Evolutionary conservation across 2,797 vertebrate genomes (phyloP), one percentile per base, ranked within the genome.

Genomic region (Coilia nasus): DNA sequence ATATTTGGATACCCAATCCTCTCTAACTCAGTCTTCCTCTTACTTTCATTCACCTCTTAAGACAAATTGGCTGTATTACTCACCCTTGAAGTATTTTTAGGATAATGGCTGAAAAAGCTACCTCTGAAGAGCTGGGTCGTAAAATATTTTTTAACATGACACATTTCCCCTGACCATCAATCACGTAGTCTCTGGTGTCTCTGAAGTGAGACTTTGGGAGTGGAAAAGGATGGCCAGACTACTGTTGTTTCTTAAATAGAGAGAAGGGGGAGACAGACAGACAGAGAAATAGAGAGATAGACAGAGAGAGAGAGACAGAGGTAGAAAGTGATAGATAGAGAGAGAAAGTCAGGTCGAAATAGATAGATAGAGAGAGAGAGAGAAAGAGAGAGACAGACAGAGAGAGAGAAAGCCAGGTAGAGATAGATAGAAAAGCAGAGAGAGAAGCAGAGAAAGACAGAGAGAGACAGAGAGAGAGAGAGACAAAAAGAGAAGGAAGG

Each of bases 41-140:
- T 71, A 71, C 28, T 71, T 35, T 71, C 28, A 71, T 71, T 71
- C 28, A 35, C 28, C 11, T 71, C 64, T 71, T 71, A 71, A 71
- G 28, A 71, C 64, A 71, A 71, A 71, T 71, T 35, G 28, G 64
- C 25, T 35, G 31, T 35, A 71, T 71, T 71, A 71, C 64, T 71
- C 28, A 71, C 64, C 35, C 28, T 35, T 35, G 64, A 35, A 71
- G 64, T 71, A 71, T 71, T 71, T 71, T 71, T 71, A 35, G 64
- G 64, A 0, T 9, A 28, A 19, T 15, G 64, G 62, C 62, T 67
- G 23, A 67, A 14, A 67, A 71, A 71, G 11, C 64, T 35, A 35
- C 64, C 64, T 35, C 28, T 15, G 64, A 64, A 10, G n/a, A 71
- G 64, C 25, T 71, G 25, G 64, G 31, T 35, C 12, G 25, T 71